Percentiles rank a stretch among this genome's conserved stretches.
These are phyloP conservation scores for Drosophila limbata DNA, from an alignment of 2,888 invertebrate species.

Conservation along the genomic window DNA sequence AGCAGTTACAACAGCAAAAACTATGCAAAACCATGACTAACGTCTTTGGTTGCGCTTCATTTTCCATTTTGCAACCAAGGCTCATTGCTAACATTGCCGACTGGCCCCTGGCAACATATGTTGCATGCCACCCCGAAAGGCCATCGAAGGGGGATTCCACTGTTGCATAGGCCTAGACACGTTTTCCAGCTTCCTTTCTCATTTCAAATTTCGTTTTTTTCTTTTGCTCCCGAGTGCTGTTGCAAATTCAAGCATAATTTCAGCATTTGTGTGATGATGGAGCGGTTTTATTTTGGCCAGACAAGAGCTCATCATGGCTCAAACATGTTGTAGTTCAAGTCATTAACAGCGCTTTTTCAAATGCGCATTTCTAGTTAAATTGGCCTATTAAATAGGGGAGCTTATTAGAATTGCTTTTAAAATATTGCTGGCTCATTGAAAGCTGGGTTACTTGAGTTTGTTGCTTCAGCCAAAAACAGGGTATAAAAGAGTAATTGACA, in stretches of 20 bases:
- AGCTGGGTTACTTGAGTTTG: constrained; percentile 14
- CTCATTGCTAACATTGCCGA: constrained; percentile 3
- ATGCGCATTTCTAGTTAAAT: constrained; percentile 24
- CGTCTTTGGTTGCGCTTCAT: constrained; percentile 79
- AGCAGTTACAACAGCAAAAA: constrained; percentile 59
- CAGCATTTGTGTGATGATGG: constrained; percentile 70
- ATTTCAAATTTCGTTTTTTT: background rate
- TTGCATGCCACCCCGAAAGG: constrained; percentile 56
- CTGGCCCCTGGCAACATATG: constrained; percentile 72
- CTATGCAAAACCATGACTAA: constrained; percentile 83
- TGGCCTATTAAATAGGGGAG: constrained; percentile 10
- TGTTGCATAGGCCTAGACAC: constrained; percentile 54
- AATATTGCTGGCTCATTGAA: constrained; percentile 13
- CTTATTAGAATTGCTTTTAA: constrained; percentile 3
- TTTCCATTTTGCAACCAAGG: constrained; percentile 60
- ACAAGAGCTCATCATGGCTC: constrained; percentile 37
- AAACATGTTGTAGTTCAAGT: constrained; percentile 41
- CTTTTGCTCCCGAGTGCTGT: constrained; percentile 14
- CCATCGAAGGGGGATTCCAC: constrained; percentile 19
- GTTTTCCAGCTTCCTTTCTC: constrained; percentile 44
- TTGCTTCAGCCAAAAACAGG: background rate
- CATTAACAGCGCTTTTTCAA: constrained; percentile 54
- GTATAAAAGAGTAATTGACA: background rate
- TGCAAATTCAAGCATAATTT: constrained; percentile 69
- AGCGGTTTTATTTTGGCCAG: constrained; percentile 49